A percentile compares a stretch with the other conserved stretches of the same genome.
Evolutionary conservation across 2,888 invertebrate species (phyloP).

Genomic region (Ecliptopera silaceata): DNA sequence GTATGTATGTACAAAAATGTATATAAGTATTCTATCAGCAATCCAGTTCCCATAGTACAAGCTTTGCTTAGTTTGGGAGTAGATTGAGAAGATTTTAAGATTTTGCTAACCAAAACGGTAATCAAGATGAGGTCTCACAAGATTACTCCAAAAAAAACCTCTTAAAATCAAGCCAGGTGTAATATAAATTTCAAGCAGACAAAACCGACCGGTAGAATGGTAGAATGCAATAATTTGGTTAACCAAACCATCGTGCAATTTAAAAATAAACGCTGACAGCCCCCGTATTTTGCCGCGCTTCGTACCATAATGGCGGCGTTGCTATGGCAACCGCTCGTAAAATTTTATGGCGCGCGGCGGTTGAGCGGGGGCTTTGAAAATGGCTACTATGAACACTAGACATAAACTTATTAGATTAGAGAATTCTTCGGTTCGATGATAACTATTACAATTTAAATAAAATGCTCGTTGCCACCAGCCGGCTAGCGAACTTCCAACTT

Average conservation of each 20-base stretch:
- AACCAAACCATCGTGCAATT: conserved; percentile 30
- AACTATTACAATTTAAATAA: conserved; percentile 32
- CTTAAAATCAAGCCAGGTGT: conserved; percentile 1
- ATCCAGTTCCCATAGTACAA: too few relatives aligned
- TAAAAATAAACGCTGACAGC: conserved; percentile 39
- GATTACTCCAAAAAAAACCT: neutral
- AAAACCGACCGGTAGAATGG: conserved; percentile 18
- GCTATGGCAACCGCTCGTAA: conserved; percentile 71
- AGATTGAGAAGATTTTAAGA: too few relatives aligned
- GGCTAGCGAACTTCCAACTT: neutral
- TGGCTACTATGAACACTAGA: conserved; percentile 50
- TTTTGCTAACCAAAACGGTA: too few relatives aligned
- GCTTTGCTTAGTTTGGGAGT: too few relatives aligned
- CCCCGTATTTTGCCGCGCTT: conserved; percentile 48
- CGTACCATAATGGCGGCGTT: conserved; percentile 65
- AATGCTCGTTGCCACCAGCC: neutral
- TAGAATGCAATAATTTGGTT: conserved; percentile 28
- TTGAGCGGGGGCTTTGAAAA: conserved; percentile 51
- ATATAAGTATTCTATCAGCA: too few relatives aligned
- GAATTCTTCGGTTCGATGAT: conserved; percentile 28
- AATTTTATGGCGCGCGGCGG: conserved; percentile 74
- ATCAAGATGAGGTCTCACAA: too few relatives aligned
- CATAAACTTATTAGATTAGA: conserved; percentile 42
- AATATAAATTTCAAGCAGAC: conserved; percentile 14
- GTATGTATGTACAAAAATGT: too few relatives aligned